Evolutionary conservation across 2,888 invertebrate species (phyloP).

Genomic region (Himalopsyche tibetana): DNA sequence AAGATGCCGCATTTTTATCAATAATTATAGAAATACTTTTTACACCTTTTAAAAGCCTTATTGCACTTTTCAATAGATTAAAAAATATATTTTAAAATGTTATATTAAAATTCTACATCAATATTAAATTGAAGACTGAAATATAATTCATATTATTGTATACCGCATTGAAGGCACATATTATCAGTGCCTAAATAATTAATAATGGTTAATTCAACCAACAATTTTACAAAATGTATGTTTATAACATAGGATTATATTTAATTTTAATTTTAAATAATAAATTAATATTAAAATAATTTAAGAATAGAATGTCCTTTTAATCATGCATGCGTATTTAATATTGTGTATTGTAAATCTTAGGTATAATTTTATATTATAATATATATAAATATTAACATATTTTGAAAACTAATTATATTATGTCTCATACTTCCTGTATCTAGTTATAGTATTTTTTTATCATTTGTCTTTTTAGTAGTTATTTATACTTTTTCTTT

Average conservation of each 20-base stretch:
- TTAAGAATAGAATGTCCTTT: conserved; percentile 1
- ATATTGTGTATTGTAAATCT: not conserved
- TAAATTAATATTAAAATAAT: conserved; percentile 2
- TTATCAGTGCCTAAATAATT: too few species aligned
- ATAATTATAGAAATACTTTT: too few species aligned
- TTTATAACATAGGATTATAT: too few species aligned
- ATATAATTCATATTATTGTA: too few species aligned
- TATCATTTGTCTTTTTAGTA: conserved; percentile 27
- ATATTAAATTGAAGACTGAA: too few species aligned
- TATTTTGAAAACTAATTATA: not conserved
- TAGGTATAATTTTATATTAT: not conserved
- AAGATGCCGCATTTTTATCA: not conserved
- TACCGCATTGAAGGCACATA: too few species aligned
- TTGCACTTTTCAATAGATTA: not conserved
- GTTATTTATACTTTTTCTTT: conserved; percentile 42
- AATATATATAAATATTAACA: not conserved
- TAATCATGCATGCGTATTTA: conserved; percentile 28
- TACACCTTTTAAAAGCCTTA: too few species aligned
- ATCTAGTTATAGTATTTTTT: conserved; percentile 6
- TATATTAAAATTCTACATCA: too few species aligned
- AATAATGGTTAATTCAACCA: too few species aligned
- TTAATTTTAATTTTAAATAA: too few species aligned
- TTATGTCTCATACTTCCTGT: not conserved
- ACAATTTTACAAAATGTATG: too few species aligned
- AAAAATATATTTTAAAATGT: not conserved